Evolutionary conservation across 2,797 vertebrate species (phyloP), one percentile per base, ranked within the genome.

Genomic region (Mus caroli): DNA sequence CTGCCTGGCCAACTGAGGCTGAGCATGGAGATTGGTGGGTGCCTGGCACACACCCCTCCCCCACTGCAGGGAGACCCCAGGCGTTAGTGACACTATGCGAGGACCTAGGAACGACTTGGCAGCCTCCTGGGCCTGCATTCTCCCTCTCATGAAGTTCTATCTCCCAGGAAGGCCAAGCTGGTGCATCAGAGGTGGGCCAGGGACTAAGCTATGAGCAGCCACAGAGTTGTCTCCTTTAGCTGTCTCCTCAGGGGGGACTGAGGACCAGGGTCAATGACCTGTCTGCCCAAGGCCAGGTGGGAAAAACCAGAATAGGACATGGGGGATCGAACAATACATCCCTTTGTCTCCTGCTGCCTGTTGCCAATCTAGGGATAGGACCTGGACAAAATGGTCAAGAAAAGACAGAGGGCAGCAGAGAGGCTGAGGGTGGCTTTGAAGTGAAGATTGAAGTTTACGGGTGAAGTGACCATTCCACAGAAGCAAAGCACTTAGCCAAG

Each of bases 51-150:
- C 31, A 37, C n/a, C 14, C 22, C 58, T 50, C 19, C 13, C 37
- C 28, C 1, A 14, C 52, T 62, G n/a, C 9, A 11, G 69, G 80
- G 56, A 88, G 91, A 37, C 60, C 58, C 34, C 0, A 3, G 37
- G 60, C 2, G 6, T 0, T 0, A 2, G 28, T 14, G n/a, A 46
- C 62, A 8, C 28, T 10, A 22, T 17, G 10, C 31, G 34, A 19
- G 43, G 37, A 37, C 28, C 34, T 1, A 17, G 86, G 14, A 22
- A 67, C 26, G 22, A 22, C 37, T 15, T 3, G 40, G 37, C n/a
- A 28, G 54, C 34, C 37, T 50, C 43, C 0, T 62, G 60, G 69
- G 8, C 76, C 84, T 19, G 1, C 2, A 1, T 6, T 24, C 43
- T 62, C 52, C 52, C 37, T 90, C 28, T 58, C 24, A 6, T 8